Conservation (phyloP, 2,797 vertebrate species). For the Etheostoma nigrum region DNA sequence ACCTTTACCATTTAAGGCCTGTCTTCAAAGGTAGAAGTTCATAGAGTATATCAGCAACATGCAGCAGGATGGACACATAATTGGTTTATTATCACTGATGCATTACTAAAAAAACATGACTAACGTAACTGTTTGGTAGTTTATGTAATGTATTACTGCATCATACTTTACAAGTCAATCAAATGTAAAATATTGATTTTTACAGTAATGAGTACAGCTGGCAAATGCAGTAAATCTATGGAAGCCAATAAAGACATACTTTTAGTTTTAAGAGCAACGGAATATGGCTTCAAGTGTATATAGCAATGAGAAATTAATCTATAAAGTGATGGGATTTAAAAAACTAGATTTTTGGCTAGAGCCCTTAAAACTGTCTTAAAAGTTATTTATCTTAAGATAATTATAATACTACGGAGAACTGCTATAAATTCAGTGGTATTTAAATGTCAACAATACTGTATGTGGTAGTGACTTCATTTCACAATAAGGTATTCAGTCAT, state of each 20-base stretch:
- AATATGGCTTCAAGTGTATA: not conserved
- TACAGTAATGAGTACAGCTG: not conserved
- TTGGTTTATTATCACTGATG: not conserved
- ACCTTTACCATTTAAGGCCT: not conserved
- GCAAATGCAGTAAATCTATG: not conserved
- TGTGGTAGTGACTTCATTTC: not conserved
- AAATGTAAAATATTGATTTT: not conserved
- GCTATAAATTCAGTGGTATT: not conserved
- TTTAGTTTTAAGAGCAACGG: not conserved
- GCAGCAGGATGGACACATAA: not conserved
- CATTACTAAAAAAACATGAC: not conserved
- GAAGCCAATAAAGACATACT: not conserved
- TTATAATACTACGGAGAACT: too few relatives aligned
- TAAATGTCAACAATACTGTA: not conserved
- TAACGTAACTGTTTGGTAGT: not conserved
- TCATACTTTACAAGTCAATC: not conserved
- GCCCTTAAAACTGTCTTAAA: too few relatives aligned
- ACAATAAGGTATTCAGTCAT: not conserved
- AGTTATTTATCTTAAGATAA: too few relatives aligned
- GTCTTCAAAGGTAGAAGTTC: not conserved
- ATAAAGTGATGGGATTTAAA: not conserved
- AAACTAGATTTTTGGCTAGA: too few relatives aligned
- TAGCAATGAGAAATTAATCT: not conserved
- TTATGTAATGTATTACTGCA: not conserved
- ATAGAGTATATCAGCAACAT: not conserved